Evolutionary conservation across 2,888 invertebrate genomes (phyloP).

Genomic region (Drosophila acutilabella): DNA sequence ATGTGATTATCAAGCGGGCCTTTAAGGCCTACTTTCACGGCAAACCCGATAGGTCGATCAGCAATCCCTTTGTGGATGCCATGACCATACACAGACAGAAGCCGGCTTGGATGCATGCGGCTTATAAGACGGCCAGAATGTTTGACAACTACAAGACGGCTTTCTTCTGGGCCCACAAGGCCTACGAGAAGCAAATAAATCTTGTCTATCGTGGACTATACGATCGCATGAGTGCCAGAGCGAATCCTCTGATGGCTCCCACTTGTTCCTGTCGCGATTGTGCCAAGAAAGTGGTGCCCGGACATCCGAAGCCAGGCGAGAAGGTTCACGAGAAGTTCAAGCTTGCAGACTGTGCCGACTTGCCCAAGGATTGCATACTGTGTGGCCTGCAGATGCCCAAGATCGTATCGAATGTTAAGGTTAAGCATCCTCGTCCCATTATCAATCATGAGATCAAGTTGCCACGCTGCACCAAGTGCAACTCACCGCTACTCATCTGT

Average conservation of each 20-base stretch:
- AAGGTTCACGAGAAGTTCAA: slow-evolving; percentile 38
- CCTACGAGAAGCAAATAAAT: slow-evolving; percentile 70
- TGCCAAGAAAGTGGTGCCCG: slow-evolving; percentile 48
- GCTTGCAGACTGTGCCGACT: slow-evolving; percentile 46
- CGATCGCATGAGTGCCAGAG: slow-evolving; percentile 66
- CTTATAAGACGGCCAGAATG: slow-evolving; percentile 73
- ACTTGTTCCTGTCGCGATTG: slow-evolving; percentile 63
- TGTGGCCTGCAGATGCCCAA: slow-evolving; percentile 69
- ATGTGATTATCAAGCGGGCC: slow-evolving; percentile 80
- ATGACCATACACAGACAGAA: slow-evolving; percentile 67
- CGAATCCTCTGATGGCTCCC: slow-evolving; percentile 56
- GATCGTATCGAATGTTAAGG: not conserved
- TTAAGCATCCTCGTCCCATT: slow-evolving; percentile 46
- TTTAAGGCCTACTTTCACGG: slow-evolving; percentile 83
- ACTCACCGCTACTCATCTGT: slow-evolving; percentile 75
- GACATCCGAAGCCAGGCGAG: slow-evolving; percentile 35
- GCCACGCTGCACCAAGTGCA: slow-evolving; percentile 61
- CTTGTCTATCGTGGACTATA: slow-evolving; percentile 65
- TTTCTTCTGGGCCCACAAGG: slow-evolving; percentile 74
- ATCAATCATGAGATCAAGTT: slow-evolving; percentile 64
- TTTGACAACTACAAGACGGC: slow-evolving; percentile 74
- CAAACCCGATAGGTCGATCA: slow-evolving; percentile 63
- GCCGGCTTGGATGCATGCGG: slow-evolving; percentile 80
- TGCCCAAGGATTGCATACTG: slow-evolving; percentile 59
- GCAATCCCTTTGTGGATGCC: slow-evolving; percentile 74